These are phyloP conservation scores for Psilopogon haemacephalus DNA, from an alignment of 2,113 vertebrate species.

Conservation along the genomic window DNA sequence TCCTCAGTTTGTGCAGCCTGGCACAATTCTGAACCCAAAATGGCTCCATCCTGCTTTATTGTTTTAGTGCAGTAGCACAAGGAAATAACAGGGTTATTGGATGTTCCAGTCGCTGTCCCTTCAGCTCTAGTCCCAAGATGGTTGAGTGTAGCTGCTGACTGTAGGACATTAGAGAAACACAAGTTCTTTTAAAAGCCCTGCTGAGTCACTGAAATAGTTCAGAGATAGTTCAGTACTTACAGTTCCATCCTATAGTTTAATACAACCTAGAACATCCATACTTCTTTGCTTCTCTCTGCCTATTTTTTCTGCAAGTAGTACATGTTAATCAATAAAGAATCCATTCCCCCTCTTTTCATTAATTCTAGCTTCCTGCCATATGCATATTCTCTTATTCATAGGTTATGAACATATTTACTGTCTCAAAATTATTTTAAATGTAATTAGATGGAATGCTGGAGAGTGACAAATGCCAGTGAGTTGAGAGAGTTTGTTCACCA, in stretches of 20 bases:
- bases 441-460: not conserved
- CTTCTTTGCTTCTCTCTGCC: conserved; percentile 25
- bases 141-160: accelerated
- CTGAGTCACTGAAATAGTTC: conserved; percentile 30
- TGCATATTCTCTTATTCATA: not conserved
- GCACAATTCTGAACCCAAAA: not conserved
- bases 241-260: conserved; percentile 40
- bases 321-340: conserved; percentile 50
- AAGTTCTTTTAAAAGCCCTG: conserved; percentile 32
- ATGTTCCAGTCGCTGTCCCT: not conserved
- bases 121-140: not conserved
- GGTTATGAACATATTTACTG: conserved; percentile 17
- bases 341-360: not conserved
- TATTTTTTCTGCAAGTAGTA: conserved; percentile 12
- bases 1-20: not conserved
- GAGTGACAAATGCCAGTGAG: conserved; percentile 43
- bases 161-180: not conserved
- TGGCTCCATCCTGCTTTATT: not conserved
- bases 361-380: not conserved
- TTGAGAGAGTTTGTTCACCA: conserved; percentile 36
- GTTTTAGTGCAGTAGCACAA: not conserved
- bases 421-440: conserved; percentile 37
- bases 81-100: not conserved
- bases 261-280: conserved; percentile 39
- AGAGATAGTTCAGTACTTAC: not conserved